These are phyloP conservation scores for Dinothrombium tinctorium DNA, from an alignment of 1,140 invertebrate genomes.

Conservation along the genomic window DNA sequence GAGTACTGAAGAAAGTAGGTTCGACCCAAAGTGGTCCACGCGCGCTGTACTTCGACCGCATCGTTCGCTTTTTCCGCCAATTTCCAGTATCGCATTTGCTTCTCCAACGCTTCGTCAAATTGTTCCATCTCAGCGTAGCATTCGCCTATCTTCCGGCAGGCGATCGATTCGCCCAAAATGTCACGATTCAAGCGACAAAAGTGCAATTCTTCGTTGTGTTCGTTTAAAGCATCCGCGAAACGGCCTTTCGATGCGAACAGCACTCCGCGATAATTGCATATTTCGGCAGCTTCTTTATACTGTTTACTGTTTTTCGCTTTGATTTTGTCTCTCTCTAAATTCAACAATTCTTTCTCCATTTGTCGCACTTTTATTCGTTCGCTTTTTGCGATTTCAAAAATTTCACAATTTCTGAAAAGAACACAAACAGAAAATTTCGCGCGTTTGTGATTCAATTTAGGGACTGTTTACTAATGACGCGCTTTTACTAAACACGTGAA, in stretches of 20 bases:
- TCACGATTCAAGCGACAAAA: slow-evolving; percentile 37
- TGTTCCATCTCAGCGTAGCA: slow-evolving; percentile 44
- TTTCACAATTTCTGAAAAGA: too few species aligned
- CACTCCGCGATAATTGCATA: slow-evolving; percentile 8
- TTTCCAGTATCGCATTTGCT: slow-evolving; percentile 48
- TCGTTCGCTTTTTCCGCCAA: slow-evolving; percentile 32
- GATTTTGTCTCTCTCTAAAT: slow-evolving; percentile 1
- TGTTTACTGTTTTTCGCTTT: background rate
- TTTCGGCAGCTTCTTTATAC: background rate
- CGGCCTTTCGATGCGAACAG: slow-evolving; percentile 21
- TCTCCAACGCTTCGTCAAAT: slow-evolving; percentile 46
- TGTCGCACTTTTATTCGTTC: too few species aligned
- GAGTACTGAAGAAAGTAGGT: slow-evolving; percentile 36
- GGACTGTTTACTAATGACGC: too few species aligned
- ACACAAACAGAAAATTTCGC: too few species aligned
- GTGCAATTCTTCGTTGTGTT: slow-evolving; percentile 39
- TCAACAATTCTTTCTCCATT: too few species aligned
- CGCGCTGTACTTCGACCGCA: slow-evolving; percentile 60
- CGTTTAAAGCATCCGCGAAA: slow-evolving; percentile 43
- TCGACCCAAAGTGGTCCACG: slow-evolving; percentile 62
- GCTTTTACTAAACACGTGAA: too few species aligned
- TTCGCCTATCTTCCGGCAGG: slow-evolving; percentile 67
- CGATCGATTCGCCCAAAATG: slow-evolving; percentile 42
- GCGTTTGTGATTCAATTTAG: too few species aligned
- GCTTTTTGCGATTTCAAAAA: too few species aligned